Percentiles rank a stretch among this genome's conserved stretches.
Evolutionary conservation across 1,140 invertebrate species (phyloP).

Genomic region (Leptinotarsa defecta): DNA sequence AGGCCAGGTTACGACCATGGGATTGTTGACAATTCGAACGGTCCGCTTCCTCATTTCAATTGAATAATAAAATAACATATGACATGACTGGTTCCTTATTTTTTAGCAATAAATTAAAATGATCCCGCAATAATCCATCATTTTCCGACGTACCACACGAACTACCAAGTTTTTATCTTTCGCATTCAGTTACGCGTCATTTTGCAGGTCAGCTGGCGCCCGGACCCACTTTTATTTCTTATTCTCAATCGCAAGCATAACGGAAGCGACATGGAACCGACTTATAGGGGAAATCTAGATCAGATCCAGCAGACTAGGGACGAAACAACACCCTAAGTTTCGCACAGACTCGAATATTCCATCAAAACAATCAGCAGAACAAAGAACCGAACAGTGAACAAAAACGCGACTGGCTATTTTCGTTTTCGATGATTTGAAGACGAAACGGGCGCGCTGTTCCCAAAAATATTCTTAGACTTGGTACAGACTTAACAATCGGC

Average conservation of each 20-base stretch:
- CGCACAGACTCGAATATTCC: no score
- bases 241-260: not conserved
- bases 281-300: no score
- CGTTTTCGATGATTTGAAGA: no score
- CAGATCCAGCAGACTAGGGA: no score
- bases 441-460: no score
- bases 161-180: constrained; percentile 4
- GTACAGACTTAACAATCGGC: no score
- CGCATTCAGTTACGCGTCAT: constrained; percentile 12
- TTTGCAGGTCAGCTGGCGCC: constrained; percentile 21
- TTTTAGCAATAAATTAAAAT: not conserved
- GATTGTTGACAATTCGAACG: not conserved
- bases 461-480: no score
- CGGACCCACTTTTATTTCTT: constrained; percentile 10
- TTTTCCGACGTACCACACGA: constrained; percentile 1
- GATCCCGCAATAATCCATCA: not conserved
- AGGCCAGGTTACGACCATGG: not conserved
- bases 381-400: no score
- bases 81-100: not conserved
- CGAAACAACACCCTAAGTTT: no score
- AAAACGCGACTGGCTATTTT: no score
- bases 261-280: not conserved
- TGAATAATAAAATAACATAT: not conserved
- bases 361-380: no score
- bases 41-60: not conserved